Base-by-base conservation (phyloP, 2,113 vertebrate genomes). In the Cranoglanis bouderius region DNA sequence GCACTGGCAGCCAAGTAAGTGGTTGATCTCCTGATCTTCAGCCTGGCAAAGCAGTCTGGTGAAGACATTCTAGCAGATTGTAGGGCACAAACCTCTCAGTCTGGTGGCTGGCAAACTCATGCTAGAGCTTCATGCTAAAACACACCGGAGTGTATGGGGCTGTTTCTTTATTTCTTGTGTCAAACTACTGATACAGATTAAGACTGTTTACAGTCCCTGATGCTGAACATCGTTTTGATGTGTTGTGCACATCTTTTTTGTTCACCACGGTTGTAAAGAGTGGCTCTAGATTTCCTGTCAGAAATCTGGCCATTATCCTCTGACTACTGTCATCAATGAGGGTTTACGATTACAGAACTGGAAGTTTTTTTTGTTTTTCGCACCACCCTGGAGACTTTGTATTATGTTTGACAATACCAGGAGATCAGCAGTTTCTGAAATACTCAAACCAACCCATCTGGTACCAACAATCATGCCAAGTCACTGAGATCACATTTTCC, bases 21-120 rank as follows among this genome's bases (percentile, higher is more conserved):
- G 87, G 80, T 59, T 67, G 72, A 85, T 88, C 83, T 38, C 35
- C 21, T 80, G 85, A 65, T 63, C 74, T 82, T 49, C 75, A n/a
- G 75, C 43, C 43, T 78, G 19, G 32, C 38, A 21, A 51, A 80
- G 77, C n/a, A 12, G 19, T 32, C 40, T 38, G 32, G n/a, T 82
- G 32, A 57, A 82, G 80, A 59, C 18, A 24, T 82, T 82, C 80
- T 32, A 57, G 53, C 16, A 38, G 53, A 82, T 32, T 21, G 46
- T 53, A 18, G 2, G 13, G 49, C 46, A 80, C n/a, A 80, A 53
- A 80, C 16, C 0, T 53, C 77, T 32, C 49, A n/a, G 16, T 80
- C 77, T 80, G 29, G 77, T 53, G 49, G 29, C 49, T 80, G 77
- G 49, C 14, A 53, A 80, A n/a, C 29, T 80, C 14, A n/a, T n/a